A percentile compares a stretch with the other conserved stretches of the same genome.
phyloP scores from a whole-genome alignment of 2,113 vertebrate genomes.

The Lontra canadensis region DNA sequence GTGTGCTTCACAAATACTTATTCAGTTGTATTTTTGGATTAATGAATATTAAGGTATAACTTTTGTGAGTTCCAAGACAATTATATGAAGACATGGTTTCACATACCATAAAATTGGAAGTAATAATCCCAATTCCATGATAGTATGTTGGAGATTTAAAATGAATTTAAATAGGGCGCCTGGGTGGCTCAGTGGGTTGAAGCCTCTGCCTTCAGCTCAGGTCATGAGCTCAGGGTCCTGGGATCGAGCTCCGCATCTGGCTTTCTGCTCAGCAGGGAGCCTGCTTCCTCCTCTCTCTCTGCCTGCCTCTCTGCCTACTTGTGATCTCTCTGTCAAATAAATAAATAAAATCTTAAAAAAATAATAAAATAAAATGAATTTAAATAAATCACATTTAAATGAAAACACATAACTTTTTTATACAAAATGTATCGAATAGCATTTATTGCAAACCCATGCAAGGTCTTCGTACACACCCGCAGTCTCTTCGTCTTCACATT shows the following conservation, averaged over 20 bases:
- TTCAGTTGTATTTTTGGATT: not conserved
- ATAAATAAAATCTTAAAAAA: too few relatives aligned
- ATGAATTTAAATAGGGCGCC: not conserved
- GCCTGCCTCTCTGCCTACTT: too few relatives aligned
- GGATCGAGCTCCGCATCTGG: too few relatives aligned
- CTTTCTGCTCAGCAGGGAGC: too few relatives aligned
- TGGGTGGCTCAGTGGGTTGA: too few relatives aligned
- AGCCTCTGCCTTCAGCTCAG: too few relatives aligned
- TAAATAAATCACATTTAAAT: conserved; percentile 15
- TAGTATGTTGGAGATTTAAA: not conserved
- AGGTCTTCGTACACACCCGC: not conserved
- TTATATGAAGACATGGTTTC: not conserved
- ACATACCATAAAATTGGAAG: not conserved
- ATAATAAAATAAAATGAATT: not conserved
- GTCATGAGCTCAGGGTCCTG: too few relatives aligned
- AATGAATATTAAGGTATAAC: not conserved
- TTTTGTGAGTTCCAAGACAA: not conserved
- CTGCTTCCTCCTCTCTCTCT: too few relatives aligned
- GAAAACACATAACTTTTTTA: not conserved
- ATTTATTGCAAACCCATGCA: not conserved
- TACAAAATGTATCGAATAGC: not conserved
- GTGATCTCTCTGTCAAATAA: too few relatives aligned
- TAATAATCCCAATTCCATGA: not conserved
- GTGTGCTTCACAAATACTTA: not conserved
- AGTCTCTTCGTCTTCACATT: not conserved